phyloP scores from a whole-genome alignment of 2,888 invertebrate genomes.

The Cheilosia variabilis region DNA sequence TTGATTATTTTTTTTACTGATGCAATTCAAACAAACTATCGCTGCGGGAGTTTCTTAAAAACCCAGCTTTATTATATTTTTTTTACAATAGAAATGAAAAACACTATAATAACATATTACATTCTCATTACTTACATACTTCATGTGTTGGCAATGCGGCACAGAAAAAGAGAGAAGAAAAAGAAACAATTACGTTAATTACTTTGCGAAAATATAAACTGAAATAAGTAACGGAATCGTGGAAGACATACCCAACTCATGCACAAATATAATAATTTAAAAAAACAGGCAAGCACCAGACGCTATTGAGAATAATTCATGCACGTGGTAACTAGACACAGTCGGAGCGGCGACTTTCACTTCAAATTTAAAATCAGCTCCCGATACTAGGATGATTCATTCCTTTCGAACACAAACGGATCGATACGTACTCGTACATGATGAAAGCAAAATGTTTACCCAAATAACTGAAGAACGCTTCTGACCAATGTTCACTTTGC shows the following conservation, averaged over 20 bases:
- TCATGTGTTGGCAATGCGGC: constrained; percentile 37
- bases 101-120: not conserved
- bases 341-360: constrained; percentile 53
- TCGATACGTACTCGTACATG: constrained; percentile 13
- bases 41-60: no score
- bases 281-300: constrained; percentile 19
- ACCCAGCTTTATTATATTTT: not conserved
- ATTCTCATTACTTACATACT: constrained; percentile 67
- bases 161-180: constrained; percentile 52
- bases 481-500: constrained; percentile 6
- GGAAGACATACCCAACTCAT: constrained; percentile 27
- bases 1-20: no score
- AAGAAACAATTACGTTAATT: constrained; percentile 52
- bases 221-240: constrained; percentile 1
- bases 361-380: constrained; percentile 32
- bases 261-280: constrained; percentile 50
- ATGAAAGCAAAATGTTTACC: not conserved
- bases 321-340: constrained; percentile 17
- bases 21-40: no score
- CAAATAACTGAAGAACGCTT: constrained; percentile 14
- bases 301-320: constrained; percentile 7
- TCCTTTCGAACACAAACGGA: constrained; percentile 22
- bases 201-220: constrained; percentile 24
- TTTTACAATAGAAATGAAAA: not conserved
- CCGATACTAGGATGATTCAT: constrained; percentile 50